These are phyloP conservation scores for Dolichoris vasculosae DNA, from an alignment of 1,140 invertebrate species.

Conservation along the genomic window DNA sequence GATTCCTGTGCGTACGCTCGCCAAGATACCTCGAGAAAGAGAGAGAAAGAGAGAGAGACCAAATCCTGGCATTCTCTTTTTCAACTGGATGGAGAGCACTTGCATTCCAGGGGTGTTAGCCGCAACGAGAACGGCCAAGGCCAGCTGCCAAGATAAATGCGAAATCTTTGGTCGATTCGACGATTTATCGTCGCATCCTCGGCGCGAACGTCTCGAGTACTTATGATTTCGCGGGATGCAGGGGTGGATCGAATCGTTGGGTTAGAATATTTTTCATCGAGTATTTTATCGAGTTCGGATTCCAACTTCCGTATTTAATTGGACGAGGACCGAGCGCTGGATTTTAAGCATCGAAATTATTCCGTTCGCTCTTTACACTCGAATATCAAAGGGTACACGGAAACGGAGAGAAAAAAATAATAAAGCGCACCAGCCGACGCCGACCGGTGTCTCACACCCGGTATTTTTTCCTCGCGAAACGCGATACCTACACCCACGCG, in stretches of 20 bases:
- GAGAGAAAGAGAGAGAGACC: background rate
- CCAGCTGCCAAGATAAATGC: conserved; percentile 20
- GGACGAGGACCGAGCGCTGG: too few species aligned
- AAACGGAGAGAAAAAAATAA: background rate
- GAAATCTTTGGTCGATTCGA: conserved; percentile 40
- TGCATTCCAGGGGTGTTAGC: conserved; percentile 48
- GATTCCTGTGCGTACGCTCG: conserved; percentile 25
- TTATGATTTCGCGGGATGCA: conserved; percentile 6
- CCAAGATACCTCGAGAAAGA: conserved; percentile 40
- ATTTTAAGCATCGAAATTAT: background rate
- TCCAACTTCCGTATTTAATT: too few species aligned
- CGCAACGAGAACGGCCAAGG: conserved; percentile 36
- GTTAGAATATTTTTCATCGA: background rate
- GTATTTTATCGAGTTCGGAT: too few species aligned
- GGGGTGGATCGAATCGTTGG: too few species aligned
- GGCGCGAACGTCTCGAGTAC: background rate
- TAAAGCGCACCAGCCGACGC: background rate
- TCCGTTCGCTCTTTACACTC: too few species aligned
- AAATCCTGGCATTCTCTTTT: conserved; percentile 49
- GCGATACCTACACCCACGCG: conserved; percentile 25
- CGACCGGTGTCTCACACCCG: background rate
- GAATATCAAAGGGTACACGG: too few species aligned
- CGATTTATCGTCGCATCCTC: conserved; percentile 38
- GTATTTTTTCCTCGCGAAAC: background rate
- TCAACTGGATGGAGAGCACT: conserved; percentile 47